Evolutionary conservation across 2,113 vertebrate species (phyloP), one percentile per base, ranked within the genome.

Genomic region (Muntiacus reevesi): DNA sequence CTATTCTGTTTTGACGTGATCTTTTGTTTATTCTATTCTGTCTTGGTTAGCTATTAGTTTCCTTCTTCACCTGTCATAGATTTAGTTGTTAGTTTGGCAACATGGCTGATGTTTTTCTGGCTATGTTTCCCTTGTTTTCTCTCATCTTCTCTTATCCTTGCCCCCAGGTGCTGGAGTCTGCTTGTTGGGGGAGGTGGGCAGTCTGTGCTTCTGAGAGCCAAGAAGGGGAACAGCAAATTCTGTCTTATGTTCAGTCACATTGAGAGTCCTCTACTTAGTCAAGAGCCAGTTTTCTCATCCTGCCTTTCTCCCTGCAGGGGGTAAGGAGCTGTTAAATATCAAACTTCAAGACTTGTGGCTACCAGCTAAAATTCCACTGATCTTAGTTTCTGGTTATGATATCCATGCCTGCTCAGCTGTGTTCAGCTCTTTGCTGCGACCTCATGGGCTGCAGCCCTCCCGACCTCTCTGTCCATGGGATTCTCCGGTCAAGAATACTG

Each of bases 71-170:
- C 57, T 71, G 74, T 78, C 40, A 12, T 82, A 88, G 36, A 82
- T 95, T 95, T 83, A 87, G 84, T 76, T 97, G 79, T 93, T 94
- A 78, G 91, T 94, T 92, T 96, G 94, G 90, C 87, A 94, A 82
- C 59, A 40, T 78, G 92, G 94, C 76, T 91, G 95, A 89, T 94
- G 47, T 47, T 94, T 74, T 59, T 50, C 28, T 79, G n/a, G 89
- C 62, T 91, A 55, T 85, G n/a, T 83, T 57, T 94, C 60, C 87
- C 27, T 88, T 87, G 87, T 79, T 83, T 62, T 43, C 59, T 83
- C 74, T 83, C 85, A 54, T 93, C 28, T 79, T 93, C 62, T 88
- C 62, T 91, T 89, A 84, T 19, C 47, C 60, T 74, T 76, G 40
- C 64, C 8, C 17, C 78, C n/a, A 94, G 67, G 76, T 97, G 60